Conservation (phyloP, 2,888 invertebrate species). For the Copidosoma aretas region DNA sequence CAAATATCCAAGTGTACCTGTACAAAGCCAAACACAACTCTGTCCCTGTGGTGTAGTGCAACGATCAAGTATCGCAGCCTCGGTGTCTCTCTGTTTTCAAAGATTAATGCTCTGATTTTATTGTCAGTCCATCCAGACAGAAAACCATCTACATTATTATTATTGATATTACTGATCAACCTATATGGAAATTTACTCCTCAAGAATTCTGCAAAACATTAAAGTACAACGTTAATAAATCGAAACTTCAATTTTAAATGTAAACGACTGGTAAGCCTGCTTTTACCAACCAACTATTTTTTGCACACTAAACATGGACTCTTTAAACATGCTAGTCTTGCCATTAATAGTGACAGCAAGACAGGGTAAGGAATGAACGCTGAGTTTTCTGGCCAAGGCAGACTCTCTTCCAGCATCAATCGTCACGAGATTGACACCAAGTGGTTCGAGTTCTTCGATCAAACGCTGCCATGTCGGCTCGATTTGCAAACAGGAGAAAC, state of each 20-base stretch:
- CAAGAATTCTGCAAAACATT: constrained; percentile 74
- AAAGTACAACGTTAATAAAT: constrained; percentile 1
- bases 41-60: constrained; percentile 84
- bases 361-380: constrained; percentile 82
- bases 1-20: constrained; percentile 55
- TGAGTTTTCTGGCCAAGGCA: constrained; percentile 77
- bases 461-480: constrained; percentile 85
- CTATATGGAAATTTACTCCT: constrained; percentile 86
- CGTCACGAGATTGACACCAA: constrained; percentile 83
- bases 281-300: constrained; percentile 76
- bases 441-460: constrained; percentile 83
- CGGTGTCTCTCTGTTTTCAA: constrained; percentile 78
- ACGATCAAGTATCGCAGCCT: constrained; percentile 86
- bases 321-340: constrained; percentile 84
- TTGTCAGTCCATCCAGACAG: constrained; percentile 92
- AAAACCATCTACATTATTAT: constrained; percentile 77
- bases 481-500: constrained; percentile 88
- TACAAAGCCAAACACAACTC: constrained; percentile 83
- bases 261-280: background rate
- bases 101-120: constrained; percentile 86
- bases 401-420: constrained; percentile 86
- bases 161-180: constrained; percentile 74
- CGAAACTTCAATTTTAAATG: too few relatives aligned
- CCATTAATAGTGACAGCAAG: constrained; percentile 83
- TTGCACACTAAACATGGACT: constrained; percentile 78